Evolutionary conservation across 2,113 vertebrate genomes (phyloP).

Genomic region (Nanorana parkeri): DNA sequence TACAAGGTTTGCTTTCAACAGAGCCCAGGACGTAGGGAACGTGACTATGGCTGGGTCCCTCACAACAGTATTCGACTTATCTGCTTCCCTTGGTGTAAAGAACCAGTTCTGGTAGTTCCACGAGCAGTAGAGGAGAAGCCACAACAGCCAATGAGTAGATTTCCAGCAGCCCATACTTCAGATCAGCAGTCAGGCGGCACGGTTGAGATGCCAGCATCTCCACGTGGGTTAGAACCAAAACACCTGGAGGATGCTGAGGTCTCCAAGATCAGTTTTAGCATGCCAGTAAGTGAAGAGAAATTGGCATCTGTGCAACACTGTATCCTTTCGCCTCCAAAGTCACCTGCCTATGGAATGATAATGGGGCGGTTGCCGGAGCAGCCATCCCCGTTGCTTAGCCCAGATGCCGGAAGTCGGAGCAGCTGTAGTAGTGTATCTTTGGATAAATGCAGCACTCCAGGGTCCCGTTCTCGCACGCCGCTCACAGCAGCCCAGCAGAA

Average conservation of each 20-base stretch:
- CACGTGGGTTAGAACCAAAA: slow-evolving; percentile 63
- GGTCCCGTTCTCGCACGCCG: slow-evolving; percentile 82
- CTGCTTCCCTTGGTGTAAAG: slow-evolving; percentile 78
- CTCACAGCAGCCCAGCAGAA: slow-evolving; percentile 86
- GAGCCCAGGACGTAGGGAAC: slow-evolving; percentile 62
- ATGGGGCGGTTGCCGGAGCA: slow-evolving; percentile 67
- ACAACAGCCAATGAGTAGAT: slow-evolving; percentile 61
- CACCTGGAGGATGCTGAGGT: slow-evolving; percentile 78
- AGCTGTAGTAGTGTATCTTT: slow-evolving; percentile 71
- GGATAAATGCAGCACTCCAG: slow-evolving; percentile 64
- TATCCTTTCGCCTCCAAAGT: slow-evolving; percentile 69
- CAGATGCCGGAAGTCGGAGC: slow-evolving; percentile 65
- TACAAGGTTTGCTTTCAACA: slow-evolving; percentile 78
- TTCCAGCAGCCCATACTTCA: slow-evolving; percentile 73
- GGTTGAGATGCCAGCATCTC: slow-evolving; percentile 45
- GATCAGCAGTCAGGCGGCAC: slow-evolving; percentile 58
- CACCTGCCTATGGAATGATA: slow-evolving; percentile 69
- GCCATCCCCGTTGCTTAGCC: slow-evolving; percentile 67
- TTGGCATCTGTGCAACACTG: slow-evolving; percentile 63
- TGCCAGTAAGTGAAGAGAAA: slow-evolving; percentile 72
- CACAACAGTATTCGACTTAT: slow-evolving; percentile 83
- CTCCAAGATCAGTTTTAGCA: slow-evolving; percentile 83
- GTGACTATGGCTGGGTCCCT: slow-evolving; percentile 80
- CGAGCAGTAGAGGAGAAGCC: slow-evolving; percentile 61
- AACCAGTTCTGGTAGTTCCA: background rate